A percentile compares a stretch with the other conserved stretches of the same genome.
Evolutionary conservation across 2,888 invertebrate species (phyloP).

Genomic region (Pollenia angustigena): DNA sequence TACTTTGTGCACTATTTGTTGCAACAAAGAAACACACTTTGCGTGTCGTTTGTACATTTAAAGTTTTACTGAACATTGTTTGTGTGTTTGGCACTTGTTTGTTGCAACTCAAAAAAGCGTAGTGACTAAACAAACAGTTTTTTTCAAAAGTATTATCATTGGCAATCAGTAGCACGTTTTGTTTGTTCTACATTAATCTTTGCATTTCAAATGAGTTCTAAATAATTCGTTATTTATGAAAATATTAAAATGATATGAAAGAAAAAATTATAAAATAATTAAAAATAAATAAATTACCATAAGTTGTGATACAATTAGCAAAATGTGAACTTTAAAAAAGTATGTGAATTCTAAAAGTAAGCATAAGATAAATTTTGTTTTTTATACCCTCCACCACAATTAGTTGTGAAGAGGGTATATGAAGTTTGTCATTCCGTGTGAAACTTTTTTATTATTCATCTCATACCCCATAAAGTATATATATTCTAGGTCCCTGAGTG

Average conservation of each 20-base stretch:
- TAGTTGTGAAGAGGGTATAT: too few species aligned
- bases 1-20: neutral
- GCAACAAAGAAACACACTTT: conserved; percentile 25
- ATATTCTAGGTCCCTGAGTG: too few species aligned
- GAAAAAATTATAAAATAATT: conserved; percentile 51
- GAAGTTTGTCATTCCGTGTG: too few species aligned
- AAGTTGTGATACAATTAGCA: conserved; percentile 27
- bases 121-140: conserved; percentile 11
- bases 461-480: too few species aligned
- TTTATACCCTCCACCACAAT: too few species aligned
- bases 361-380: too few species aligned
- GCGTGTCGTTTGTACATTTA: conserved; percentile 44
- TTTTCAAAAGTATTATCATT: conserved; percentile 53
- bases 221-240: conserved; percentile 69
- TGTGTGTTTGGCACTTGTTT: conserved; percentile 10
- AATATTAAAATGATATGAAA: neutral
- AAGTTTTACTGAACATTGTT: conserved; percentile 26
- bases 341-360: too few species aligned
- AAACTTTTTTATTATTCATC: too few species aligned
- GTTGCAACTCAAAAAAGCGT: conserved; percentile 11
- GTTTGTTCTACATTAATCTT: conserved; percentile 57
- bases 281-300: conserved; percentile 53
- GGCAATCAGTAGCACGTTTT: conserved; percentile 70
- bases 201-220: conserved; percentile 71
- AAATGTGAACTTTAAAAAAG: neutral